Conservation (phyloP, 2,888 invertebrate species). For the Agriopis marginaria region DNA sequence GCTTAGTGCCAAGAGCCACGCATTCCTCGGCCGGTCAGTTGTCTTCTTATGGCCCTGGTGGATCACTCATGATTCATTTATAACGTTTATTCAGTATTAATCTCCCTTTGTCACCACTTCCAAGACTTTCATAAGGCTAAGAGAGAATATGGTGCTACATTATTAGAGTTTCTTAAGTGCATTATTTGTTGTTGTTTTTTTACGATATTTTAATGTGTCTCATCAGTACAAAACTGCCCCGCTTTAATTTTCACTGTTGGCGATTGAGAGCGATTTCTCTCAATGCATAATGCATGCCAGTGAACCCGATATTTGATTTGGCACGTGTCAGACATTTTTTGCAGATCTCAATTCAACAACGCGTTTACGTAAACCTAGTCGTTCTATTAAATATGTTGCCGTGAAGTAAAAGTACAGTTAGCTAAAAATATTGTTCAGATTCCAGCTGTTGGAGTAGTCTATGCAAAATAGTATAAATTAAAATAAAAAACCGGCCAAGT, state of each 20-base stretch:
- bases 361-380: conserved; percentile 6
- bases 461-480: too few species aligned
- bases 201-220: not conserved
- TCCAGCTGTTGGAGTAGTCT: too few species aligned
- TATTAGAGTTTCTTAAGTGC: conserved; percentile 3
- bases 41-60: conserved; percentile 60
- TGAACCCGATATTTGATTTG: conserved; percentile 16
- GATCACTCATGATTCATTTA: conserved; percentile 59
- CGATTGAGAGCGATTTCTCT: conserved; percentile 11
- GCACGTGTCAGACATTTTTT: conserved; percentile 5
- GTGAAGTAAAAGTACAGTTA: conserved; percentile 1
- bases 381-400: not conserved
- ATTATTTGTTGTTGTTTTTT: not conserved
- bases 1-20: conserved; percentile 67
- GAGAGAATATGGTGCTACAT: conserved; percentile 4
- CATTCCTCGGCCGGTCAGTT: conserved; percentile 65
- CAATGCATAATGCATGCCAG: conserved; percentile 15
- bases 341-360: conserved; percentile 2
- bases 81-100: conserved; percentile 36
- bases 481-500: too few species aligned
- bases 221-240: too few species aligned
- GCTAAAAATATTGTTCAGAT: not conserved
- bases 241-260: not conserved
- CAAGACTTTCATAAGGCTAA: conserved; percentile 12
- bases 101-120: conserved; percentile 37